phyloP scores from a whole-genome alignment of 2,113 vertebrate species.

The Balaeniceps rex region DNA sequence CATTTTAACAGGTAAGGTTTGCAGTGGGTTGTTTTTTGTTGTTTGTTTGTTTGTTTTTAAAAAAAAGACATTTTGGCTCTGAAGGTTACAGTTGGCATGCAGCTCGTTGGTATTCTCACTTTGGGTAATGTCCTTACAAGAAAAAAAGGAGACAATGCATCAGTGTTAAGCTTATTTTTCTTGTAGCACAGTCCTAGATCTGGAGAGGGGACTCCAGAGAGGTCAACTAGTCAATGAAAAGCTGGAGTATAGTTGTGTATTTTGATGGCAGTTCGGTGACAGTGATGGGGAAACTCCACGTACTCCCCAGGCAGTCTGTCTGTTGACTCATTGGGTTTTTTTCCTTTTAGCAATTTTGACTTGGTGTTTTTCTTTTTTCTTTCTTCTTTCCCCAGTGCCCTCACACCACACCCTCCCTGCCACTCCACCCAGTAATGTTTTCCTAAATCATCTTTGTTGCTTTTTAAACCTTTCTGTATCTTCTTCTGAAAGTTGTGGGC shows the following conservation, averaged over 20 bases:
- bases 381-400: not conserved
- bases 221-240: not conserved
- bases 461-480: not conserved
- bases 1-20: not conserved
- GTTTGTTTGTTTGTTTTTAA: not conserved
- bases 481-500: not conserved
- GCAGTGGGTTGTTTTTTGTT: not conserved
- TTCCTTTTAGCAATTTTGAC: not conserved
- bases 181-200: not conserved
- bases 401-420: not conserved
- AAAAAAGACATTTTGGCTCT: not conserved
- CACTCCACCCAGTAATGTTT: not conserved
- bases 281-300: not conserved
- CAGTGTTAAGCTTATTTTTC: not conserved
- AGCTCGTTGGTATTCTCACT: not conserved
- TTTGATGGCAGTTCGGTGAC: not conserved
- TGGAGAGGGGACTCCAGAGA: not conserved
- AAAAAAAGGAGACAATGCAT: not conserved
- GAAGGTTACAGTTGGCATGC: not conserved
- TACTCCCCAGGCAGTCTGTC: not conserved
- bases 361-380: slow-evolving; percentile 18
- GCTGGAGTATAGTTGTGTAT: not conserved
- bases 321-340: not conserved
- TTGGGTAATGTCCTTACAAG: not conserved
- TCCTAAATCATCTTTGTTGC: not conserved